Base-by-base conservation (phyloP, 2,797 vertebrate genomes). In the Lutjanus argentimaculatus region DNA sequence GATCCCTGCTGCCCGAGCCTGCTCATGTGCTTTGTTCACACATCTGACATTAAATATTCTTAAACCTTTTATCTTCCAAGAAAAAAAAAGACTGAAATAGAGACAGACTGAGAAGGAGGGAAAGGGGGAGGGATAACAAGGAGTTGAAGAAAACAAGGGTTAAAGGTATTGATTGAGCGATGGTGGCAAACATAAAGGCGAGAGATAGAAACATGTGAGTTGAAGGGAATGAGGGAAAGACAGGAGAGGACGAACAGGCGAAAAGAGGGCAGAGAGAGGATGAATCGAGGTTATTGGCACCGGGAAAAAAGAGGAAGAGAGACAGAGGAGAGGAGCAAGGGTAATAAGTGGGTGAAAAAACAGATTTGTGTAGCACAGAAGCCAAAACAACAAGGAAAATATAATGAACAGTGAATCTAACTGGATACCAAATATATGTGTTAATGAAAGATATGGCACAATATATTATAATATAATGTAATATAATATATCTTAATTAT, bases 51-150 rank as follows among this genome's bases (percentile, higher is more conserved):
- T 77, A 80, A 90, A 90, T 65, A 79, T 63, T 66, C 51, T 73
- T 71, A 68, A 83, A 84, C 49, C 83, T 82, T 91, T 91, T 79
- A 89, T 90, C 85, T 87, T 84, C 59, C 8, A 11, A 53, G 57
- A 36, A 36, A 36, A 36, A 48, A 71, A 77, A 89, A 72, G 52
- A 71, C 67, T 63, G 71, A 87, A 72, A 90, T 69, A 40, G 21
- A 74, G 46, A 19, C n/a, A 69, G 67, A 17, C 36, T 15, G 21
- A 45, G 57, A 22, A 0, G 1, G 56, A 66, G 62, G n/a, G 15
- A 57, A 43, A 10, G 11, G 16, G 4, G 62, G 30, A 56, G 40
- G 46, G 22, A 75, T 40, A 77, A 77, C 22, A 13, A 75, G 57
- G 46, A 48, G 46, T 7, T 77, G 40, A 52, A 65, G 57, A 78